Evolutionary conservation across 2,797 vertebrate species (phyloP), one percentile per base, ranked within the genome.

Genomic region (Poecilia wingei): DNA sequence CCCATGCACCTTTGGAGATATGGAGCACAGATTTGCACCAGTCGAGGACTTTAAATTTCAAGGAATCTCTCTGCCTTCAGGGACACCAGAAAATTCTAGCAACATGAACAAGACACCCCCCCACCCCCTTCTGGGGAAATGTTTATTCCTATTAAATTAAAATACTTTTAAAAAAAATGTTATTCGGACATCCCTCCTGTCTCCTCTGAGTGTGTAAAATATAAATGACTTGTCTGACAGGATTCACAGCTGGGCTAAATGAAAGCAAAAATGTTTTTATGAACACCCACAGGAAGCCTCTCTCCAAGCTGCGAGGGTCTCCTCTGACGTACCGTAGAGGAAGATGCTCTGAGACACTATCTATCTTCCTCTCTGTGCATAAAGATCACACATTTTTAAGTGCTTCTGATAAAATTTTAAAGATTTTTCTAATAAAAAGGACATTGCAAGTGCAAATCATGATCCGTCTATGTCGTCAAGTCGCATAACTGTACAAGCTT

Each of bases 171-270:
- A 31, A 31, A 31, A 31, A 31, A 31, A 31, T 31, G 31, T 31
- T 31, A 31, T 31, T 31, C 31, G 64, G 3, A 33, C 7, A 1
- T 0, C 43, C 53, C 3, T 71, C 36, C 41, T 59, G 46, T 76
- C 53, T 74, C 22, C 18, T 36, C 75, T 72, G 57, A 43, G 31
- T 66, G 31, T 74, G 53, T 59, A 41, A 55, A 72, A 74, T 74
- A 66, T 72, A 36, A 49, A 75, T 70, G 53, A 80, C 25, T 57
- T 66, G 25, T 82, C 75, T 64, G 61, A 78, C 75, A 84, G 68
- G 73, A 70, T 36, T 81, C 3, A 76, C 47, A 79, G 36, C 43
- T 80, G 45, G 78, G 70, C 82, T 80, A 78, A 83, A 84, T 78
- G 64, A 66, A 84, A 79, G 68, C 53, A 45, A 79, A 79, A 57